Conservation (phyloP, 2,888 invertebrate genomes). For the Meliscaeva auricollis region DNA sequence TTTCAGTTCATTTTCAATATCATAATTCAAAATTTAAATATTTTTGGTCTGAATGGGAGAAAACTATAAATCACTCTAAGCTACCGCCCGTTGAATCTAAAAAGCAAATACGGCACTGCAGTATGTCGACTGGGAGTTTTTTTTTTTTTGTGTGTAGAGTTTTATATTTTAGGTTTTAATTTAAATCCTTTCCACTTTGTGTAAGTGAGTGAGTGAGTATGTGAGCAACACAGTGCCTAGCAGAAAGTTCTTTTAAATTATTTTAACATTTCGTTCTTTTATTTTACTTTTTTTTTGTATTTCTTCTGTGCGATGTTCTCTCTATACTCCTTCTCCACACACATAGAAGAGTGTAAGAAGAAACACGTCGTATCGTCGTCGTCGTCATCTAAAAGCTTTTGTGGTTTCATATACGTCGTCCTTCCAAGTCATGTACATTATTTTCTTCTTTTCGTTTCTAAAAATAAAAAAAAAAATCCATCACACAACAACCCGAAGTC, state of each 20-base stretch:
- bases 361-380: slow-evolving; percentile 59
- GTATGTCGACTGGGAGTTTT: neutral
- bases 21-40: no score
- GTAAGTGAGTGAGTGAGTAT: slow-evolving; percentile 68
- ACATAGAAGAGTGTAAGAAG: slow-evolving; percentile 62
- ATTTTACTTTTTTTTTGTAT: slow-evolving; percentile 13
- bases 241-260: slow-evolving; percentile 62
- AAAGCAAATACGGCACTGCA: neutral
- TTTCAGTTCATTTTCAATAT: no score
- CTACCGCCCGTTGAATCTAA: neutral
- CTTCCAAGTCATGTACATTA: slow-evolving; percentile 62
- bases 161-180: slow-evolving; percentile 74
- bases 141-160: slow-evolving; percentile 51
- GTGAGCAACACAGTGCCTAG: slow-evolving; percentile 59
- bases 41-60: no score
- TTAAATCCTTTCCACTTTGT: slow-evolving; percentile 73
- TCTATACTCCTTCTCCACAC: slow-evolving; percentile 7
- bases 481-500: slow-evolving; percentile 56
- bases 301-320: neutral
- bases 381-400: slow-evolving; percentile 70
- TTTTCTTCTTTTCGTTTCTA: slow-evolving; percentile 45
- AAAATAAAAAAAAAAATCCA: slow-evolving; percentile 34
- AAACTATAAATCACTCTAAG: neutral
- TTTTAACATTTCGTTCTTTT: slow-evolving; percentile 29
- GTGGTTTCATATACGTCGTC: slow-evolving; percentile 74